Evolutionary conservation across 2,888 invertebrate genomes (phyloP).

Genomic region (Luperina testacea): DNA sequence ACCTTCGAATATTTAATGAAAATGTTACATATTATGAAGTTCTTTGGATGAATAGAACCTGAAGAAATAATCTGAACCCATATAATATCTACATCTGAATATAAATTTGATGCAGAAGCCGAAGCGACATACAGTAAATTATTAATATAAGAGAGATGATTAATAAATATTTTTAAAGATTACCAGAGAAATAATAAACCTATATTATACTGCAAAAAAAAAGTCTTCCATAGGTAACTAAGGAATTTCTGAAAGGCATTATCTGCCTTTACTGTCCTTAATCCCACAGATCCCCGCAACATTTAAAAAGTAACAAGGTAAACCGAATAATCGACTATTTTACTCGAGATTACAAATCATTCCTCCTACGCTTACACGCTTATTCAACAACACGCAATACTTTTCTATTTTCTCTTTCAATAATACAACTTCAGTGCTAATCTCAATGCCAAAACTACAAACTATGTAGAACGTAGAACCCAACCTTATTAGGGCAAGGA

Average conservation of each 20-base stretch:
- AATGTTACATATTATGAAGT: neutral
- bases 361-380: slow-evolving; percentile 40
- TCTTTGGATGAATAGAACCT: neutral
- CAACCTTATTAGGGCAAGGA: slow-evolving; percentile 78
- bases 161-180: no score
- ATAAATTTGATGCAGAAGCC: neutral
- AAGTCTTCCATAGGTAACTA: neutral
- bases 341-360: slow-evolving; percentile 56
- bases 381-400: slow-evolving; percentile 57
- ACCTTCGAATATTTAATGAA: neutral
- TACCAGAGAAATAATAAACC: neutral
- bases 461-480: slow-evolving; percentile 70
- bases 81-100: no score
- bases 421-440: slow-evolving; percentile 74
- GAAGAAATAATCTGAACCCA: neutral
- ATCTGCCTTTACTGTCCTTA: slow-evolving; percentile 9
- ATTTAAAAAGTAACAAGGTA: slow-evolving; percentile 25
- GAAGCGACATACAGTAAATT: no score
- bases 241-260: slow-evolving; percentile 21
- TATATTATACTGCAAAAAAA: neutral
- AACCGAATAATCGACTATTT: slow-evolving; percentile 54
- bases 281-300: slow-evolving; percentile 7
- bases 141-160: no score
- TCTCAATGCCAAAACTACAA: slow-evolving; percentile 72
- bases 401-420: slow-evolving; percentile 59